Evolutionary conservation across 2,888 invertebrate species (phyloP), one percentile per base, ranked within the genome.

Genomic region (Trypoxylon attenuatum): DNA sequence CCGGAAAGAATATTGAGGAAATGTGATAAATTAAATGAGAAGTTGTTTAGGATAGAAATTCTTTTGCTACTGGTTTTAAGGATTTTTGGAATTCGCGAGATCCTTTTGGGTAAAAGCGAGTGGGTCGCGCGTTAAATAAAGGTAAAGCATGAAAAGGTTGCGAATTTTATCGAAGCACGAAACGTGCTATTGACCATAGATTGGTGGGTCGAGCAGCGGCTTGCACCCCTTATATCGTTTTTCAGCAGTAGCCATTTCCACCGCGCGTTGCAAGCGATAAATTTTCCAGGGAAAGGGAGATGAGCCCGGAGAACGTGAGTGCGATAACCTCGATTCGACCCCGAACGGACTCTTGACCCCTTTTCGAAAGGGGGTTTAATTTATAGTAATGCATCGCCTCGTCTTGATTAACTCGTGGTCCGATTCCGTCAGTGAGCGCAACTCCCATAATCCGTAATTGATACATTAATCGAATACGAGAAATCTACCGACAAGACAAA

Each of bases 331-430:
- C 46, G 55, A 25, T 50, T 39, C 54, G 76, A 75, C 71, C 75
- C 50, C 65, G 54, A 43, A 38, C 76, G 73, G 73, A 75, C 75
- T 76, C 76, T 76, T 66, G 76, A 76, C 73, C 75, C 63, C 56
- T 45, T 73, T 73, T 73, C 55, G 29, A 29, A 5, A 10, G 39
- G 42, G 38, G 60, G 13, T 69, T 68, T 63, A 58, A 68, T 73
- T 71, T 62, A 52, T 27, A 39, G 45, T 29, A 57, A 64, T 53
- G 64, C 58, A 51, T 67, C 51, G 56, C n/a, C n/a, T 43, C 58
- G 47, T 33, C 55, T 45, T 67, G 67, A 73, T 73, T 54, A 52
- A 62, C 67, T 46, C 33, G 45, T 22, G 10, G 43, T 27, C 27
- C 39, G 39, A 16, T 50, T 18, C 10, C 18, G 25, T 46, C 46